phyloP scores from a whole-genome alignment of 2,113 vertebrate genomes.

The Alectura lathami region DNA sequence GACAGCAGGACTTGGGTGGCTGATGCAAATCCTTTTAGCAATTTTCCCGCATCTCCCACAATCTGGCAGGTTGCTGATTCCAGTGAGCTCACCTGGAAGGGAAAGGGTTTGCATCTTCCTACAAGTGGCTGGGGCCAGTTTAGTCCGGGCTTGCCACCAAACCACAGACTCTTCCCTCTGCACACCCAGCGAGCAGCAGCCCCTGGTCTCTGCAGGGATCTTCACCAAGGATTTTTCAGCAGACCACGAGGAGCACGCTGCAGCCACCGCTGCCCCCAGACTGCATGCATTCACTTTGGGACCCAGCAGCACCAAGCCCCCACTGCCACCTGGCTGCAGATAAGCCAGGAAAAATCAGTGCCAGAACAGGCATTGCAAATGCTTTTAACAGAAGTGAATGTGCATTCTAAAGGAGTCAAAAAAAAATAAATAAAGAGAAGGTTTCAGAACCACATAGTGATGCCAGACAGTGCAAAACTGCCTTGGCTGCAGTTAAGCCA shows the following conservation, averaged over 20 bases:
- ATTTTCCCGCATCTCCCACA: neutral
- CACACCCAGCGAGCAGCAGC: accelerated
- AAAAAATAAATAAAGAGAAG: neutral
- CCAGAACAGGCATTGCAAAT: neutral
- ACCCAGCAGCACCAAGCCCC: neutral
- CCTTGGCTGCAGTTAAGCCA: neutral
- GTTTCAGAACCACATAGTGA: neutral
- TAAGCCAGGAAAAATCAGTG: neutral
- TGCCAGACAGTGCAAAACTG: neutral
- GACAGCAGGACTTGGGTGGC: neutral
- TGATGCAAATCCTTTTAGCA: neutral
- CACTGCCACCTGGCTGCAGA: neutral
- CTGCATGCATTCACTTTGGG: too few relatives aligned
- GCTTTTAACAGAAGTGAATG: neutral
- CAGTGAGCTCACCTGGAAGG: neutral
- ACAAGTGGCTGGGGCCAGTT: too few relatives aligned
- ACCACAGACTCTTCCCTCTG: neutral
- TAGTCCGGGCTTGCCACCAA: neutral
- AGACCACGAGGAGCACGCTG: accelerated
- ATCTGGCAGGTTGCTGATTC: neutral
- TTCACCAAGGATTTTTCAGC: too few relatives aligned
- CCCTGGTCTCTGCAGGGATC: neutral
- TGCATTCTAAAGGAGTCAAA: neutral
- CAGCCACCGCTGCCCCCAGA: neutral
- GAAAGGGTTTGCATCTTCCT: neutral